Percentiles rank a stretch among this genome's conserved stretches.
These are phyloP conservation scores for Melanostigma gelatinosum DNA, from an alignment of 2,113 vertebrate species.

Conservation along the genomic window DNA sequence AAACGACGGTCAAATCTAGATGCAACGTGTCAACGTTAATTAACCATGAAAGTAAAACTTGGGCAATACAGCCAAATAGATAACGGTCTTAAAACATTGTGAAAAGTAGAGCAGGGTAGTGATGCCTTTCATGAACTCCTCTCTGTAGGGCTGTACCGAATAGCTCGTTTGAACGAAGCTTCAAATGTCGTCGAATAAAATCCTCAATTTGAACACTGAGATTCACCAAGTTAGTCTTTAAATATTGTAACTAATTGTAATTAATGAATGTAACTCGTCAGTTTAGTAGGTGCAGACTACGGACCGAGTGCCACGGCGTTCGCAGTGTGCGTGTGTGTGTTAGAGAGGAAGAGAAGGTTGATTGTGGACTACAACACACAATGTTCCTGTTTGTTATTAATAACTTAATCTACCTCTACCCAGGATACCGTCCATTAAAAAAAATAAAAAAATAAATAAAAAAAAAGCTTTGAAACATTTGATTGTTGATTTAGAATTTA, in stretches of 20 bases:
- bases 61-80: slow-evolving; percentile 10
- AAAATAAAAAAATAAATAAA: background rate
- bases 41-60: slow-evolving; percentile 23
- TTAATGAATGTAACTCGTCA: background rate
- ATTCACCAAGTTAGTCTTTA: too few species aligned
- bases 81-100: background rate
- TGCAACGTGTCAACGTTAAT: background rate
- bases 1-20: slow-evolving; percentile 25
- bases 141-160: background rate
- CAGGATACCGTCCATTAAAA: background rate
- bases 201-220: too few species aligned
- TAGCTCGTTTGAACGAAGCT: background rate
- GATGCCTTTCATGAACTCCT: background rate
- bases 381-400: background rate
- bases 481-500: background rate
- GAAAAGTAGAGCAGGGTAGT: background rate
- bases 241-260: too few species aligned
- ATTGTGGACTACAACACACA: background rate
- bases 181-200: background rate
- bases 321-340: background rate
- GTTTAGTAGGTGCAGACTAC: background rate
- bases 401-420: background rate
- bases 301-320: background rate
- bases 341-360: background rate
- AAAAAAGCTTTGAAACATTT: background rate